phyloP scores from a whole-genome alignment of 2,888 invertebrate species.

The Philereme transversata region DNA sequence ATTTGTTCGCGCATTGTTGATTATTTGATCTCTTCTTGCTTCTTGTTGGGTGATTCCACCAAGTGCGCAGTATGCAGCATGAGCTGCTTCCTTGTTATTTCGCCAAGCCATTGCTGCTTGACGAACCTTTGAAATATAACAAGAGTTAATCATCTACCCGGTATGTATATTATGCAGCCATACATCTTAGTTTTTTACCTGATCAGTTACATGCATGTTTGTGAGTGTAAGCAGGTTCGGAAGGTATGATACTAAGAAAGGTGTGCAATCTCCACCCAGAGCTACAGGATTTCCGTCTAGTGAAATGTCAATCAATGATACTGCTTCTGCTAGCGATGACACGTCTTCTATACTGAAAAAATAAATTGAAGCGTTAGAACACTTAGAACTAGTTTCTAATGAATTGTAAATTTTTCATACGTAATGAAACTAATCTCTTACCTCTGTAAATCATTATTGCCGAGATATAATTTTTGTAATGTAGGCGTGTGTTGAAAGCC shows the following conservation, averaged over 20 bases:
- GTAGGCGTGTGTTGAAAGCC: constrained; percentile 92
- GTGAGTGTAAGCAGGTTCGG: constrained; percentile 89
- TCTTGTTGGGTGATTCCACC: constrained; percentile 81
- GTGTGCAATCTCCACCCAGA: constrained; percentile 91
- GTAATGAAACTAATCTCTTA: constrained; percentile 40
- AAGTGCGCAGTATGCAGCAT: constrained; percentile 86
- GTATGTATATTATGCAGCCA: neutral
- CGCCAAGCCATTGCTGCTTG: constrained; percentile 92
- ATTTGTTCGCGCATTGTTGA: constrained; percentile 93
- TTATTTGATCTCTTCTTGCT: constrained; percentile 91
- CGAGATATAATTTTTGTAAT: constrained; percentile 91
- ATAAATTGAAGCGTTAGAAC: neutral
- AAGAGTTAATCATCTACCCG: neutral
- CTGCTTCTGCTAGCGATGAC: constrained; percentile 90
- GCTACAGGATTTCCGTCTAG: constrained; percentile 94
- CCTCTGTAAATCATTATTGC: constrained; percentile 90
- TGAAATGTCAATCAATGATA: constrained; percentile 91
- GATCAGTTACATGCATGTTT: constrained; percentile 91
- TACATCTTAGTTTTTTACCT: constrained; percentile 61
- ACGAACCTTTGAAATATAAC: constrained; percentile 75
- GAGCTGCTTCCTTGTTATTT: constrained; percentile 89
- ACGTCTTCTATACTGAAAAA: constrained; percentile 92
- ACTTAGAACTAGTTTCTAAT: neutral
- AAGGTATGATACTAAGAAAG: constrained; percentile 91
- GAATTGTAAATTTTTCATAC: neutral